A percentile compares a stretch with the other conserved stretches of the same genome.
Conservation (phyloP, 2,113 vertebrate species). For the Orientallactaga bullata region DNA sequence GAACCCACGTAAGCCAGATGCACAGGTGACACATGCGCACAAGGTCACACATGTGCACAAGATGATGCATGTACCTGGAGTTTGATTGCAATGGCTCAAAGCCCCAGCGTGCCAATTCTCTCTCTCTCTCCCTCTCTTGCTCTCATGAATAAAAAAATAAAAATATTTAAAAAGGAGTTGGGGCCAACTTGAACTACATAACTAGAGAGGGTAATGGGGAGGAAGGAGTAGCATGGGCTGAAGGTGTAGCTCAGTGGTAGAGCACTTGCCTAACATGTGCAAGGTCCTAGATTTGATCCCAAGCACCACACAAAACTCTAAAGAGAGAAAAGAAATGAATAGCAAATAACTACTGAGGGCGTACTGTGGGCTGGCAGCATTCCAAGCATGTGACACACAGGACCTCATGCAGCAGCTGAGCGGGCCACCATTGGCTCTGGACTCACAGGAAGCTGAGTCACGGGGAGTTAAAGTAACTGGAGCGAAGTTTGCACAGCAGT, state of each 20-base stretch:
- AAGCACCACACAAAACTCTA: not conserved
- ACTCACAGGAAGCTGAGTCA: conserved; percentile 26
- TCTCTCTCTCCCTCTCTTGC: too few species aligned
- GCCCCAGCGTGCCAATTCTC: too few species aligned
- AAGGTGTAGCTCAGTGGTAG: not conserved
- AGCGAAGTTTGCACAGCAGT: not conserved
- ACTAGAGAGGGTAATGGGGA: not conserved
- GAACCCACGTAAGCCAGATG: too few species aligned
- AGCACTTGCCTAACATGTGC: not conserved
- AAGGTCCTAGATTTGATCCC: not conserved
- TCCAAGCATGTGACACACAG: not conserved
- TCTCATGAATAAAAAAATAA: too few species aligned
- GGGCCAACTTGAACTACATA: not conserved
- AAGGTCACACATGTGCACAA: too few species aligned
- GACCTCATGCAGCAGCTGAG: not conserved
- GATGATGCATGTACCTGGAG: too few species aligned
- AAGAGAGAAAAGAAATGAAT: not conserved
- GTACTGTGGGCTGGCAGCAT: not conserved
- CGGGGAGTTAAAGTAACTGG: not conserved
- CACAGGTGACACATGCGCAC: too few species aligned
- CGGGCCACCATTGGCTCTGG: not conserved
- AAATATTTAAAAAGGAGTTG: not conserved
- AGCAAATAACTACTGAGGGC: not conserved
- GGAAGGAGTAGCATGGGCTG: not conserved
- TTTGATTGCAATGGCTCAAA: too few species aligned